Conservation (phyloP, 2,888 invertebrate genomes). For the Ichneumoninae sp. region DNA sequence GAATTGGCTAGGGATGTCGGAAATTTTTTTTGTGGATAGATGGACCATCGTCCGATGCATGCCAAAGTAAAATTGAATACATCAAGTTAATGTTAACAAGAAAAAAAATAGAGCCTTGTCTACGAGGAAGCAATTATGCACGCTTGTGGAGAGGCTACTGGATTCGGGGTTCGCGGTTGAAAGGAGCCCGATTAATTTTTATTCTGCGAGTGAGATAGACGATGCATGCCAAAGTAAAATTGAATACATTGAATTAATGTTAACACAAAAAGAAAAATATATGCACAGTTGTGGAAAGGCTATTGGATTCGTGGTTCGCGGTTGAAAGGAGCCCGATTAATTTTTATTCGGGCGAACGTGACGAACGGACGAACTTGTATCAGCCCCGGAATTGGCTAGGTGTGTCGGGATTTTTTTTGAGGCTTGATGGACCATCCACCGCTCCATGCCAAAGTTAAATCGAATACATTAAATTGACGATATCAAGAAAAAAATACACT, state of each 20-base stretch:
- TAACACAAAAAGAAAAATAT: no score
- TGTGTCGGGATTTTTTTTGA: neutral
- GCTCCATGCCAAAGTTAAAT: neutral
- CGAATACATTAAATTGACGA: neutral
- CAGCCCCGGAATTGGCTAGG: neutral
- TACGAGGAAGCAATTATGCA: no score
- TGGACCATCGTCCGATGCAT: neutral
- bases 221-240: no score
- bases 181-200: conserved; percentile 69
- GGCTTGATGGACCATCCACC: neutral
- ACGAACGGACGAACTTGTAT: conserved; percentile 14
- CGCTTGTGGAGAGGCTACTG: conserved; percentile 25
- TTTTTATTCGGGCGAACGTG: conserved; percentile 63
- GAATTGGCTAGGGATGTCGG: neutral
- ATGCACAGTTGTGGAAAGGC: conserved; percentile 13
- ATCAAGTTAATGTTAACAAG: no score
- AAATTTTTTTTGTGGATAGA: neutral
- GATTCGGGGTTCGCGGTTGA: conserved; percentile 62
- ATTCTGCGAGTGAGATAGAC: no score
- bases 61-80: neutral
- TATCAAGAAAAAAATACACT: neutral
- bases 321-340: conserved; percentile 71
- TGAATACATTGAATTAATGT: no score
- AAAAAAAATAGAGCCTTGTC: neutral
- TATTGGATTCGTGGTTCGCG: conserved; percentile 56